Percentiles rank a stretch among this genome's conserved stretches.
Evolutionary conservation across 92 coral and sea anemone genomes (phyloP).

Genomic region (Epizoanthus stellaris): DNA sequence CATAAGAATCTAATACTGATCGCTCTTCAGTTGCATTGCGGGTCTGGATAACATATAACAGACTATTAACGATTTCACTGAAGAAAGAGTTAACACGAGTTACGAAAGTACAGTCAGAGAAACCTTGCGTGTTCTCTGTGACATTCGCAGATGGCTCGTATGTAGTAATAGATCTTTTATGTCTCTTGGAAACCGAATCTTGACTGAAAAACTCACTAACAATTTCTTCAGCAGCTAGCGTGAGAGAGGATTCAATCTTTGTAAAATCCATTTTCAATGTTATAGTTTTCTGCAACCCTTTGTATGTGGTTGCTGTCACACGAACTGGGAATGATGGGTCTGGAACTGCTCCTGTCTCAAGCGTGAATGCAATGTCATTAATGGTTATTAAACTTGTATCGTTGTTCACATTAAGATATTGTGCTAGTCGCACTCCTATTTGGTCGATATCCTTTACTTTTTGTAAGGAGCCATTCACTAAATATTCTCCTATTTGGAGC

Average conservation of each 20-base stretch:
- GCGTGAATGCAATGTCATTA: constrained; percentile 45
- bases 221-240: constrained; percentile 53
- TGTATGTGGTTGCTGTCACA: constrained; percentile 32
- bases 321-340: constrained; percentile 54
- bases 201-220: constrained; percentile 49
- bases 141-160: constrained; percentile 14
- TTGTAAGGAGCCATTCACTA: constrained; percentile 35
- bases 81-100: constrained; percentile 43
- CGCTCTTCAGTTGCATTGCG: constrained; percentile 4
- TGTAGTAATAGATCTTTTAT: constrained; percentile 10
- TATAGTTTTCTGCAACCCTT: constrained; percentile 46
- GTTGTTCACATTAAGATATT: constrained; percentile 38
- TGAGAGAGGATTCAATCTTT: constrained; percentile 49
- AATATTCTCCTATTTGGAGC: constrained; percentile 38
- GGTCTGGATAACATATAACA: constrained; percentile 19
- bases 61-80: constrained; percentile 43
- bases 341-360: constrained; percentile 37
- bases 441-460: constrained; percentile 39
- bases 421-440: constrained; percentile 56
- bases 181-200: neutral
- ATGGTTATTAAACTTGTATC: constrained; percentile 47
- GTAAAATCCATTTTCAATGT: constrained; percentile 66
- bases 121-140: constrained; percentile 16
- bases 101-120: constrained; percentile 26
- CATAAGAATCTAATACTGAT: neutral